Evolutionary conservation across 1,140 invertebrate species (phyloP), one percentile per base, ranked within the genome.

Genomic region (Nasonia giraulti): DNA sequence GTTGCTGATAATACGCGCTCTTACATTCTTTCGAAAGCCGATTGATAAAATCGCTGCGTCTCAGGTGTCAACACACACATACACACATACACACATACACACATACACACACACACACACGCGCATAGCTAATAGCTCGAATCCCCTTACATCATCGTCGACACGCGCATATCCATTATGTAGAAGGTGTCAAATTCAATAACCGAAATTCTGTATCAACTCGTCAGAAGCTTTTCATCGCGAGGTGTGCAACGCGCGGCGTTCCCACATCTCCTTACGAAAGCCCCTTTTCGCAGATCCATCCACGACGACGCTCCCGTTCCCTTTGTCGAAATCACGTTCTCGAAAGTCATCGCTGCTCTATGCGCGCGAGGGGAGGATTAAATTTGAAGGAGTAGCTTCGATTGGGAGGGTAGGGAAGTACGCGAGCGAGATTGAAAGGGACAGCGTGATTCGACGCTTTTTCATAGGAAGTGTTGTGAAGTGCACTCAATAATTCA

Each of bases 241-340:
- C n/a, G n/a, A n/a, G n/a, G n/a, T n/a, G n/a, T n/a, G n/a, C n/a
- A n/a, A n/a, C n/a, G n/a, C n/a, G n/a, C n/a, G 12, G 66, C 17
- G 66, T 71, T 11, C 69, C 23, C 27, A 75, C 2, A n/a, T 44
- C 20, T 75, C 14, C n/a, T 75, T 75, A 44, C 37, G 74, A 75
- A 44, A 75, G 55, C 77, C 82, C 77, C 84, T 78, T 55, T 83
- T 80, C 83, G 55, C 55, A 62, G 55, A 62, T 71, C 68, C 68
- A 71, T 71, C 68, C n/a, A 17, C 12, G 20, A 62, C 55, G 50
- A 55, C 50, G 17, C 50, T 80, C 55, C 69, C 40, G 14, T 71
- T 62, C 14, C 50, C 62, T 50, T 81, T 77, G 71, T 82, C n/a
- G 31, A 50, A 82, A 76, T 75, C 81, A 82, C 82, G 82, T 80